A percentile compares a stretch with the other conserved stretches of the same genome.
Conservation (phyloP, 2,888 invertebrate species). For the Eupithecia abbreviata region DNA sequence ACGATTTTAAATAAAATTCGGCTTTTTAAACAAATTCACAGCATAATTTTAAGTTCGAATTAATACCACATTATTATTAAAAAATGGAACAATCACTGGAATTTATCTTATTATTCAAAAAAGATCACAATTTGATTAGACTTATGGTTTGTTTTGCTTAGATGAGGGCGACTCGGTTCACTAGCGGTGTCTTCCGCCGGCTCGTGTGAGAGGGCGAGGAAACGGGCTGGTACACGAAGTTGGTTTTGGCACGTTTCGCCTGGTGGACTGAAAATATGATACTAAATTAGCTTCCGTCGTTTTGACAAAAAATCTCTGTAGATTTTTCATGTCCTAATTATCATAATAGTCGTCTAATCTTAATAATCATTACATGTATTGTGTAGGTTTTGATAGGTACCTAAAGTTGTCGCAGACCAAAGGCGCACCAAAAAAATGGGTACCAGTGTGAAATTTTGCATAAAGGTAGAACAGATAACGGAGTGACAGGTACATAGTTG, state of each 20-base stretch:
- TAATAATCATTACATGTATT: too few species aligned
- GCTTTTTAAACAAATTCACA: constrained; percentile 52
- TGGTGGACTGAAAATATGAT: constrained; percentile 64
- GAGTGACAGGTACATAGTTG: background rate
- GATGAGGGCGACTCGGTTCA: constrained; percentile 80
- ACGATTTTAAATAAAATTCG: constrained; percentile 41
- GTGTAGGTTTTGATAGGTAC: too few species aligned
- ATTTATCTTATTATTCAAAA: constrained; percentile 50
- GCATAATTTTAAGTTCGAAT: constrained; percentile 56
- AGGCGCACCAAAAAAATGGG: too few species aligned
- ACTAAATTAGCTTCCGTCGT: background rate
- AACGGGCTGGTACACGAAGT: constrained; percentile 75
- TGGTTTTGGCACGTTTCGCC: constrained; percentile 78
- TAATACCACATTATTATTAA: constrained; percentile 47
- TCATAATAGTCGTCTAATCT: too few species aligned
- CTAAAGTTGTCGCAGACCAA: too few species aligned
- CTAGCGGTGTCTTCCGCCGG: constrained; percentile 86
- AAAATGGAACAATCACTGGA: constrained; percentile 61
- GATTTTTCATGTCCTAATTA: background rate
- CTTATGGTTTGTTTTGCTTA: constrained; percentile 50
- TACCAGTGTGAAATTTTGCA: background rate
- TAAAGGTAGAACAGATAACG: too few species aligned
- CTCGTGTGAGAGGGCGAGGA: constrained; percentile 78
- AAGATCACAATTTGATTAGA: constrained; percentile 62
- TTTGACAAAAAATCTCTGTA: background rate